Percentiles rank a stretch among this genome's conserved stretches.
Conservation (phyloP, 2,113 vertebrate species). For the Pica pica region DNA sequence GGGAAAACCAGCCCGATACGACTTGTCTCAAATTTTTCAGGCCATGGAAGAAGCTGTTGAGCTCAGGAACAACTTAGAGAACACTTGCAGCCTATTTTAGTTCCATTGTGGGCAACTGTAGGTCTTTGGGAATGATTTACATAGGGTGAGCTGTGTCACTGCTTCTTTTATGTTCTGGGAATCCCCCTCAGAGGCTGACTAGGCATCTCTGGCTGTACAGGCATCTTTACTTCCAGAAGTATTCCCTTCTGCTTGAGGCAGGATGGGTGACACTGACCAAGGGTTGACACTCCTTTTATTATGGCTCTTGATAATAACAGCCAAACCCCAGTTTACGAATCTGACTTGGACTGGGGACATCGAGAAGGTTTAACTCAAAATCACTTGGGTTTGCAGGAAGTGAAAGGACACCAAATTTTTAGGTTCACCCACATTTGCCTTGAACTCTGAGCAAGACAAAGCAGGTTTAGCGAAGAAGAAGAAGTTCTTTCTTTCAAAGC, state of each 20-base stretch:
- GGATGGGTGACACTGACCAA: neutral
- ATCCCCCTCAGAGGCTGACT: neutral
- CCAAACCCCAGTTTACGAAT: neutral
- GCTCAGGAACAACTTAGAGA: neutral
- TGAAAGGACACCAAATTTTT: neutral
- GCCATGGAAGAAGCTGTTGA: neutral
- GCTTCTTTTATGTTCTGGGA: neutral
- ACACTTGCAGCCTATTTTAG: neutral
- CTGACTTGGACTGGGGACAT: fast-evolving
- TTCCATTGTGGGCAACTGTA: neutral
- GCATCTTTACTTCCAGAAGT: neutral
- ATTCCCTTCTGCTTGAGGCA: neutral
- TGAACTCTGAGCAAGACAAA: neutral
- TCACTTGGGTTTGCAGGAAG: neutral
- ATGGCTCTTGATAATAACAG: neutral
- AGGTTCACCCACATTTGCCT: neutral
- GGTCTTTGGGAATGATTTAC: neutral
- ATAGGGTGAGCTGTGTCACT: neutral
- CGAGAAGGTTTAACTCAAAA: neutral
- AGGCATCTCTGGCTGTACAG: neutral
- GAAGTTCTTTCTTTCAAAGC: neutral
- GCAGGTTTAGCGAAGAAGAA: neutral
- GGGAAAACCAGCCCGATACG: neutral
- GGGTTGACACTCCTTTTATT: neutral
- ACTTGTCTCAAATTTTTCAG: neutral